Conservation (phyloP, 2,888 invertebrate species). For the Aleiodes testaceus region DNA sequence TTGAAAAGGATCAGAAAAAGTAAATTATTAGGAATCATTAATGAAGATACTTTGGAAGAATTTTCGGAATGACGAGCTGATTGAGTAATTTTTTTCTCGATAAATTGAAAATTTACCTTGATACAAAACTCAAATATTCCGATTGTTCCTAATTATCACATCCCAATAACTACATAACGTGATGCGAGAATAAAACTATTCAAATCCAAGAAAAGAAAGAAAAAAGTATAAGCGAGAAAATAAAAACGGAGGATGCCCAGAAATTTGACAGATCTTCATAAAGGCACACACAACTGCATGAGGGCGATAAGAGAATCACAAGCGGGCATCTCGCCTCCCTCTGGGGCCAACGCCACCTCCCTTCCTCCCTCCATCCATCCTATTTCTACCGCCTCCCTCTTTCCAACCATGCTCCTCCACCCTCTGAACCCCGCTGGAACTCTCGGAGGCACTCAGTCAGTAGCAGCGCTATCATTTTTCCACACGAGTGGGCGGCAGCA, state of each 20-base stretch:
- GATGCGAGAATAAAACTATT: too few relatives aligned
- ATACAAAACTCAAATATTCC: too few relatives aligned
- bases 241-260: slow-evolving; percentile 38
- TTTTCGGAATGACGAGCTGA: too few relatives aligned
- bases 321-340: slow-evolving; percentile 66
- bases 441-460: slow-evolving; percentile 64
- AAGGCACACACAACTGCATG: slow-evolving; percentile 72
- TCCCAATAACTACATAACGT: too few relatives aligned
- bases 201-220: background rate
- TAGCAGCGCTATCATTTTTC: slow-evolving; percentile 76
- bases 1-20: too few relatives aligned
- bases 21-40: too few relatives aligned
- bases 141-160: too few relatives aligned
- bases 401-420: slow-evolving; percentile 43
- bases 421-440: slow-evolving; percentile 41
- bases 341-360: slow-evolving; percentile 50
- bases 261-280: slow-evolving; percentile 72
- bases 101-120: too few relatives aligned
- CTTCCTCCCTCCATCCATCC: slow-evolving; percentile 46
- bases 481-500: slow-evolving; percentile 74
- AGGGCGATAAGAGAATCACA: slow-evolving; percentile 71
- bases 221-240: slow-evolving; percentile 34
- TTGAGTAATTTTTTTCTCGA: too few relatives aligned
- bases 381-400: slow-evolving; percentile 39
- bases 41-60: too few relatives aligned